Evolutionary conservation across 2,888 invertebrate genomes (phyloP).

Genomic region (Sabellastarte sp.): DNA sequence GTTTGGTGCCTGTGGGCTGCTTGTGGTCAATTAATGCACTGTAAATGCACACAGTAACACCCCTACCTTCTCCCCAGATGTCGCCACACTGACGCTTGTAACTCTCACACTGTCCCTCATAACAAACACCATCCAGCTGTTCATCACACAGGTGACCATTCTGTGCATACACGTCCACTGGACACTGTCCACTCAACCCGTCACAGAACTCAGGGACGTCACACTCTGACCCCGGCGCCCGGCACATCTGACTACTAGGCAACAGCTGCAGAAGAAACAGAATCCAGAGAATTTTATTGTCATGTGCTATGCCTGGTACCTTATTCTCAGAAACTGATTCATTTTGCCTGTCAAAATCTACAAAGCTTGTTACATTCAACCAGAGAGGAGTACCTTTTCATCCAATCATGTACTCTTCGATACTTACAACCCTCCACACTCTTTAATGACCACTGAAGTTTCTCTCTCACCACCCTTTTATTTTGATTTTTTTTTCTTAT

Average conservation of each 20-base stretch:
- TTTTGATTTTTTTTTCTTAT: too few relatives aligned
- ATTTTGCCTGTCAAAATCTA: too few relatives aligned
- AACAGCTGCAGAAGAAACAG: constrained; percentile 37
- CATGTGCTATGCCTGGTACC: too few relatives aligned
- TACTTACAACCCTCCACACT: too few relatives aligned
- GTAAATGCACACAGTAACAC: not conserved
- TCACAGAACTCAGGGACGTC: constrained; percentile 94
- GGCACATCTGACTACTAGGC: constrained; percentile 67
- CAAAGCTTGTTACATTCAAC: too few relatives aligned
- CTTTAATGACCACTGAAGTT: too few relatives aligned
- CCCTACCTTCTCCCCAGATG: constrained; percentile 82
- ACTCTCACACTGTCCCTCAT: constrained; percentile 88
- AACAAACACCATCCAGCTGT: constrained; percentile 73
- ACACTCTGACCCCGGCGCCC: constrained; percentile 86
- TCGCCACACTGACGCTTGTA: constrained; percentile 82
- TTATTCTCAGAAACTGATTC: too few relatives aligned
- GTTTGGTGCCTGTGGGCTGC: too few relatives aligned
- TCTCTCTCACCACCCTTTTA: too few relatives aligned
- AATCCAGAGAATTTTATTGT: too few relatives aligned
- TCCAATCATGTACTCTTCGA: too few relatives aligned
- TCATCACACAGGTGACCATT: constrained; percentile 84
- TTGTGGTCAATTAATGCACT: not conserved
- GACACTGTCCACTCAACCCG: constrained; percentile 85
- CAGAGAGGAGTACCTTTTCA: not conserved
- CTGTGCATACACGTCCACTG: constrained; percentile 83